Evolutionary conservation across 1,140 invertebrate species (phyloP), one percentile per base, ranked within the genome.

Genomic region (Potamilus streckersoni): DNA sequence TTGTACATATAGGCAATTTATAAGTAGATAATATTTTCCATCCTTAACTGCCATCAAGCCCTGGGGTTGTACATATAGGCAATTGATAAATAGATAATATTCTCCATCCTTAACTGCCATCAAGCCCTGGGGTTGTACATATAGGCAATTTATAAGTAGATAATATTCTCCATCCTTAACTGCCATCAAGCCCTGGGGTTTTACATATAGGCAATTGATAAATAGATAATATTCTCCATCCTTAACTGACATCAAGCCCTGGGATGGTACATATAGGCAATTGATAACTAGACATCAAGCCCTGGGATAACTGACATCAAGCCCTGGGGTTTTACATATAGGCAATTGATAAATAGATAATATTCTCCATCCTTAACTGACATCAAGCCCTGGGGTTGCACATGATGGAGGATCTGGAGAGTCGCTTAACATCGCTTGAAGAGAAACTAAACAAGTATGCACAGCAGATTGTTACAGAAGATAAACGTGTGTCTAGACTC

Each of bases 381-480:
- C 17, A 6, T 19, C 49, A 19, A 85, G 84, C 84, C n/a, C 69
- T 85, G 19, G 79, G 80, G n/a, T 23, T 84, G n/a, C 49, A 79
- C 20, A 70, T 80, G 61, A 64, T 87, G 57, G 82, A 87, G 64
- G 78, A 79, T 3, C 68, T 84, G 27, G 83, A 85, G 60, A 61
- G 82, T 1, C 70, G 79, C 31, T 57, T 87, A n/a, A 59, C 62
- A 15, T 31, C 20, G 15, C 66, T 87, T 3, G 84, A 87, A 58
- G 75, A 77, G 31, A 80, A 76, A 17, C 77, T 85, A 5, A 81
- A 80, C 16, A 57, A 78, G 63, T 86, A 83, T 76, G 78, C 84
- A 19, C 77, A 80, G 58, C 68, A 80, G 69, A 84, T 86, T 66
- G 74, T 86, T 56, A 82, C 84, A 57, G 83, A 84, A 65, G 80